Conservation (phyloP, 2,888 invertebrate genomes). For the Clostera curtula region DNA sequence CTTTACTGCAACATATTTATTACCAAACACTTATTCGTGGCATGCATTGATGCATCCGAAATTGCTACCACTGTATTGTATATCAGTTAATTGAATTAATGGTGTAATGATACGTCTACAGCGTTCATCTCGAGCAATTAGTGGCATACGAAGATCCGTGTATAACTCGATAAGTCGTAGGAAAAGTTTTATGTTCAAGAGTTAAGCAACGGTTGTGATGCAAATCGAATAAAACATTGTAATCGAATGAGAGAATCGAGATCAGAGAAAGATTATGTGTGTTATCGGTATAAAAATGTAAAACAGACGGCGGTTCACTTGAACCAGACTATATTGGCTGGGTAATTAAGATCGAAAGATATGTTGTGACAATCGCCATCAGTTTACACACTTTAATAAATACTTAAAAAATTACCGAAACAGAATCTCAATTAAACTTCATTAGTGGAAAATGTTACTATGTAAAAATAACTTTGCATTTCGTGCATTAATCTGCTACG, state of each 20-base stretch:
- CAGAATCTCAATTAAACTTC: too few relatives aligned
- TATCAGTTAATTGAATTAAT: constrained; percentile 25
- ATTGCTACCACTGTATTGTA: constrained; percentile 11
- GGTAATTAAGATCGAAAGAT: too few relatives aligned
- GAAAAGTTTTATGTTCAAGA: constrained; percentile 25
- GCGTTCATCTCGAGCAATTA: constrained; percentile 18
- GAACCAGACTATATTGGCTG: constrained; percentile 6
- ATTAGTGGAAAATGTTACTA: too few relatives aligned
- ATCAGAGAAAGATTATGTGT: constrained; percentile 19
- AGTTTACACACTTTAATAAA: too few relatives aligned
- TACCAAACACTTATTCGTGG: constrained; percentile 17
- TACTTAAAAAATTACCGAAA: too few relatives aligned
- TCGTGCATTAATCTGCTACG: too few relatives aligned
- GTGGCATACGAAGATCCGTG: constrained; percentile 17
- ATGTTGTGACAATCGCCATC: too few relatives aligned
- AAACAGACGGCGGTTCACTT: constrained; percentile 6
- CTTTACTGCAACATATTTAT: constrained; percentile 32
- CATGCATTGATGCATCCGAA: constrained; percentile 10
- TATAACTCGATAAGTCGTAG: constrained; percentile 25
- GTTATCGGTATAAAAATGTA: constrained; percentile 14
- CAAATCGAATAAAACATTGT: constrained; percentile 24
- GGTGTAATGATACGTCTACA: constrained; percentile 14
- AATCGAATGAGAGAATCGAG: constrained; percentile 23
- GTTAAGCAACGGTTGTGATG: constrained; percentile 31
- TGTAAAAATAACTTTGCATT: too few relatives aligned